Percentiles rank a stretch among this genome's conserved stretches.
These are phyloP conservation scores for Agrypnia vestita DNA, from an alignment of 1,140 invertebrate species.

Conservation along the genomic window DNA sequence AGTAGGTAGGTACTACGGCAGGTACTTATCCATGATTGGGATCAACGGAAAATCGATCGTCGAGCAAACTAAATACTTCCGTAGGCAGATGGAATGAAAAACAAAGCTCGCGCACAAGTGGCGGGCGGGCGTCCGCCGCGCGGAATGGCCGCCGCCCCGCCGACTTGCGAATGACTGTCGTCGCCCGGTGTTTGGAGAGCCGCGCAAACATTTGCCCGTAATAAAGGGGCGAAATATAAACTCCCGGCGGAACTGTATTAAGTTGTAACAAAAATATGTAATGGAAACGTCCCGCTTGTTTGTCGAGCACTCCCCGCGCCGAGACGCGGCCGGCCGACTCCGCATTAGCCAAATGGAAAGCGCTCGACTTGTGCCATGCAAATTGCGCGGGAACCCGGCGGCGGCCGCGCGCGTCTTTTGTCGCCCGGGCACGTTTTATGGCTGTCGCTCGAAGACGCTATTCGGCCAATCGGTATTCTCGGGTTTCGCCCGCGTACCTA, in stretches of 20 bases:
- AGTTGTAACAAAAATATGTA: conserved; percentile 54
- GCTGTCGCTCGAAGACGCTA: too few species aligned
- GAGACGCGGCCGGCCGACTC: conserved; percentile 40
- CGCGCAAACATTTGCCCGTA: conserved; percentile 46
- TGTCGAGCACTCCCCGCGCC: conserved; percentile 41
- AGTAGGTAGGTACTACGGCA: too few species aligned
- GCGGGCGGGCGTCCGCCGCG: too few species aligned
- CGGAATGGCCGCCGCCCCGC: neutral
- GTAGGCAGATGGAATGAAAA: too few species aligned
- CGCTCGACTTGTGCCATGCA: conserved; percentile 33
- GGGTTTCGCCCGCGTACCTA: too few species aligned
- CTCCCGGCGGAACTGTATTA: conserved; percentile 45
- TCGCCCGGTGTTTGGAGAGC: conserved; percentile 38
- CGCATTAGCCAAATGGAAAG: conserved; percentile 50
- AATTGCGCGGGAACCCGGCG: conserved; percentile 7
- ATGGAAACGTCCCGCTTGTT: conserved; percentile 48
- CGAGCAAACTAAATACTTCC: too few species aligned
- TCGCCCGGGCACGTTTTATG: neutral
- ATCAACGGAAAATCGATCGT: too few species aligned
- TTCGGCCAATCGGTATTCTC: too few species aligned
- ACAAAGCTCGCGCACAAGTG: too few species aligned
- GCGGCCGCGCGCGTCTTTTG: conserved; percentile 12
- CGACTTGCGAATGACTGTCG: conserved; percentile 42
- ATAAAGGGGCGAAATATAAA: conserved; percentile 33
- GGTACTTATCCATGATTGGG: too few species aligned